Base-by-base conservation (phyloP, 64 coral and sea anemone genomes). In the Platygyra sinensis region DNA sequence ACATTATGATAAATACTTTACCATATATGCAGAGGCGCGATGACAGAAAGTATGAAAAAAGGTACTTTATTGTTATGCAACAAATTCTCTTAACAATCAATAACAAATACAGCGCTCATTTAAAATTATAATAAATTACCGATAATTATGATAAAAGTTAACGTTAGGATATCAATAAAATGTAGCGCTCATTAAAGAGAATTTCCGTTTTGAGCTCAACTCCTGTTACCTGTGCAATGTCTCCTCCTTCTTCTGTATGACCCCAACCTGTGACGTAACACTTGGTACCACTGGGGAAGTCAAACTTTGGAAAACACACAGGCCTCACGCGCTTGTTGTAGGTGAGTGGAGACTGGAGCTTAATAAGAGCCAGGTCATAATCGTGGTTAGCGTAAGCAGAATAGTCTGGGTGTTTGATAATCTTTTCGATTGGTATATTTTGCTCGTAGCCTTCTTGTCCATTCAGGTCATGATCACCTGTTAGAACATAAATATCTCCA, bases 181-280 rank as follows among this genome's bases (percentile, higher is more conserved):
- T n/a, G n/a, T n/a, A n/a, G n/a, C n/a, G n/a, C n/a, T n/a, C n/a
- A n/a, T n/a, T n/a, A n/a, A n/a, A n/a, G n/a, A n/a, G n/a, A n/a
- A n/a, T n/a, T n/a, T n/a, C n/a, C n/a, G n/a, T n/a, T n/a, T n/a
- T n/a, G n/a, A n/a, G n/a, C n/a, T n/a, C n/a, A 36, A 3, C 33
- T 36, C 33, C 13, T 12, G 1, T 38, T 76, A 92, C 90, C 82
- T 83, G 89, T 2, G 90, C 72, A 3, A 79, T 49, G 61, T 92
- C 74, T 0, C 94, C 94, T 46, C 17, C 32, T 19, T 96, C 86
- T 8, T 14, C 2, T 3, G 84, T 90, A 50, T 89, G 90, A 2
- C 94, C 94, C 94, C 94, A 96, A 11, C 94, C 90, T 55, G 79
- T 92, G 62, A 96, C 84, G 51, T 74, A 86, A 61, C 94, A 96